Conservation (phyloP, 53 echinoderm and acorn worm genomes). For the Astropecten irregularis region DNA sequence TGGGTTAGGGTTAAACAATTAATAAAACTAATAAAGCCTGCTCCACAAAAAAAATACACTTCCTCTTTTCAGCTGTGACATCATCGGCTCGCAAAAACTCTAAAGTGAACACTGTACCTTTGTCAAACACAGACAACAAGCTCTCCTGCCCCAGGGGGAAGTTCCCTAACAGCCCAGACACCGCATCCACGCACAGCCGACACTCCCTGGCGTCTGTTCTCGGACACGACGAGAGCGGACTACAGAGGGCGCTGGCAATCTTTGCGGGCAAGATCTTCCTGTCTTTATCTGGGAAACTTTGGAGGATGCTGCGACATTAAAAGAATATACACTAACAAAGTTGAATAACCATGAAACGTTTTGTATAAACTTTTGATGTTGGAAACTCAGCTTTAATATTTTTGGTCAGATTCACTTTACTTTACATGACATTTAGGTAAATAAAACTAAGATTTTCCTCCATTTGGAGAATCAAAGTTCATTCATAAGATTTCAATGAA, state of each 20-base stretch:
- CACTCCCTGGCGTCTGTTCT: not conserved
- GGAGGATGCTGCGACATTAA: slow-evolving; percentile 61
- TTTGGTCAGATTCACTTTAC: too few species aligned
- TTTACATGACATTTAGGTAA: too few species aligned
- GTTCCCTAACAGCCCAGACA: slow-evolving; percentile 76
- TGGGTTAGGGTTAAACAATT: too few species aligned
- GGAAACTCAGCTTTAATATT: too few species aligned
- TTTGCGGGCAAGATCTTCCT: slow-evolving; percentile 10
- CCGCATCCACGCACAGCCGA: slow-evolving; percentile 38
- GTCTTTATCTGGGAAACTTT: slow-evolving; percentile 51
- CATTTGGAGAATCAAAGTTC: too few species aligned
- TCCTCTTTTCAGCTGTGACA: not conserved
- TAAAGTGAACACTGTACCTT: slow-evolving; percentile 38
- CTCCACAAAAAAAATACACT: not conserved
- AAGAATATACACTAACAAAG: too few species aligned
- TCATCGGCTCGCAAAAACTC: not conserved
- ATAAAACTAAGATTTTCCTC: too few species aligned
- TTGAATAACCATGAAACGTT: too few species aligned
- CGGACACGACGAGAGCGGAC: slow-evolving; percentile 11
- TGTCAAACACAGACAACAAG: slow-evolving; percentile 27
- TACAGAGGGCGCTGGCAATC: slow-evolving; percentile 27
- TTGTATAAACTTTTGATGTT: too few species aligned
- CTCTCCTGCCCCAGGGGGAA: slow-evolving; percentile 69
- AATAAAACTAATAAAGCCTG: too few species aligned
- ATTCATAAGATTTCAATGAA: not conserved